phyloP scores from a whole-genome alignment of 1,140 invertebrate genomes.

The Cardiocondyla obscurior region DNA sequence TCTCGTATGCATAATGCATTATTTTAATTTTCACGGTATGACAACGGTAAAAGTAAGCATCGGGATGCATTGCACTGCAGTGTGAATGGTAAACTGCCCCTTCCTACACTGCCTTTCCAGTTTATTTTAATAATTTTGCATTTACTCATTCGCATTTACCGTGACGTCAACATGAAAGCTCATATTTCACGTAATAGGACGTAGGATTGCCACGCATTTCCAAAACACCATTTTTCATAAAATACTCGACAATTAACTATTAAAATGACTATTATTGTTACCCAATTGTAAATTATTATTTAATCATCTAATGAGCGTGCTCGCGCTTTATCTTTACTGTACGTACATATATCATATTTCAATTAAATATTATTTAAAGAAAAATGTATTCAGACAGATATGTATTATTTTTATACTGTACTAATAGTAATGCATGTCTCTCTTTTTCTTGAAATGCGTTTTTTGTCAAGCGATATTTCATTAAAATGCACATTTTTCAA shows the following conservation, averaged over 20 bases:
- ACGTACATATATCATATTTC: background rate
- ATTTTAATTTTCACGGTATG: conserved; percentile 34
- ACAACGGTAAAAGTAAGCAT: background rate
- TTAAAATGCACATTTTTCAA: too few relatives aligned
- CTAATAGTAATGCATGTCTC: too few relatives aligned
- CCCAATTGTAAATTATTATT: background rate
- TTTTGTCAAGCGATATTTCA: too few relatives aligned
- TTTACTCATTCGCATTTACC: conserved; percentile 34
- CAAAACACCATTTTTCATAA: conserved; percentile 1
- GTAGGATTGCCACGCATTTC: background rate
- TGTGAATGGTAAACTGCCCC: background rate
- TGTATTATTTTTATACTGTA: background rate
- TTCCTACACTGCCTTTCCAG: background rate
- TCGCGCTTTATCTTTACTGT: background rate
- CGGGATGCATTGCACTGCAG: background rate
- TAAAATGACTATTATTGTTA: background rate
- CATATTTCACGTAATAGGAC: conserved; percentile 44
- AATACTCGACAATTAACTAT: conserved; percentile 34
- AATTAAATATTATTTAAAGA: background rate
- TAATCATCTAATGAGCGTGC: background rate
- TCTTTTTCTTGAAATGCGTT: too few relatives aligned
- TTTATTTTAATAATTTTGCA: conserved; percentile 38
- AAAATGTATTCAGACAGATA: background rate
- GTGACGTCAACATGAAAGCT: conserved; percentile 10
- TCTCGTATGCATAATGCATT: conserved; percentile 30